Evolutionary conservation across 2,113 vertebrate species (phyloP), one percentile per base, ranked within the genome.

Genomic region (Bambusicola thoracicus): DNA sequence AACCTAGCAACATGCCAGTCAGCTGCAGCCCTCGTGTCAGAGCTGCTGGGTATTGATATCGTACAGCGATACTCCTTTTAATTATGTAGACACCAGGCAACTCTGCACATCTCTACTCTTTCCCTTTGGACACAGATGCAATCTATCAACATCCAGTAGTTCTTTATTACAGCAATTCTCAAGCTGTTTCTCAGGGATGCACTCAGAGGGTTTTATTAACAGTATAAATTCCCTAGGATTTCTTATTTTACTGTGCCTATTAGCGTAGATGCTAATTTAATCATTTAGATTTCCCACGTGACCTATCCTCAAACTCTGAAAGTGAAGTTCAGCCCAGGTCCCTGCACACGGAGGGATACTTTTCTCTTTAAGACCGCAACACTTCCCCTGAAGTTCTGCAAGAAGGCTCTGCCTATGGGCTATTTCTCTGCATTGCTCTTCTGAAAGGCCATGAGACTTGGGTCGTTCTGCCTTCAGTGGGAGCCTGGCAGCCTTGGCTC

Each of bases 201-300:
- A 48, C 51, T 91, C 72, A 11, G n/a, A 44, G 73, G 49, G 18
- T 27, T 83, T 95, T 91, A 81, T 80, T 86, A 91, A 73, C 68
- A 40, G 34, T 43, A 80, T 74, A 81, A 94, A 70, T 90, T 63
- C 63, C 13, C 43, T 20, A 11, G 79, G 63, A 67, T 74, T 87
- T 82, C 81, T 72, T 40, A 58, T 63, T 69, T 78, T 81, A 27
- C 65, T 41, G 0, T 4, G 36, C 34, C 55, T 69, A 2, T 68
- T 87, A 30, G 24, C 18, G 18, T 29, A 48, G 80, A 44, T 68
- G 61, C 56, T 92, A 74, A 82, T 89, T 82, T 38, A 44, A 43
- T 78, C 1, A 11, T 48, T 77, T 34, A 66, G 21, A 19, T 84
- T 79, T 70, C 80, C 55, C 22, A 4, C 3, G 6, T 27, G 65